Base-by-base conservation (phyloP, 2,888 invertebrate species). In the Gandaritis pyraliata region DNA sequence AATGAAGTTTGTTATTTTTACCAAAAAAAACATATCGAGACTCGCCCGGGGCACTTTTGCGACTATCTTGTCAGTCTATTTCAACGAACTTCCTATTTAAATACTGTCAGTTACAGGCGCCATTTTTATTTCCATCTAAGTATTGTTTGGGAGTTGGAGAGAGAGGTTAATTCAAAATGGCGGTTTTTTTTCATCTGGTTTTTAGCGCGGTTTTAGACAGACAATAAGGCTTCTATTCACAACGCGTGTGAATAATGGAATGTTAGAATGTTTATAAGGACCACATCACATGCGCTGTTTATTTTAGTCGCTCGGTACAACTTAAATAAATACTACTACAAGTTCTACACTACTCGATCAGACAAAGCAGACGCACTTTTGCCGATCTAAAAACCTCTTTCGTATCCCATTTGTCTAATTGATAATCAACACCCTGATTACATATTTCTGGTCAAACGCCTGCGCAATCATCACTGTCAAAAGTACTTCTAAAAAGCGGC, bases 11-110 rank as follows among this genome's bases (percentile, higher is more conserved):
- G 13, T 23, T 43, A 16, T 43, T 87, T 86, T 88, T 58, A 87
- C 89, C 88, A 88, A 89, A 90, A 74, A 86, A 90, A 74, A 86
- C 67, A 64, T 70, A 76, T 69, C 74, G 72, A 50, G 62, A 23
- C 68, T 69, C 72, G 70, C 73, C 15, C 16, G 15, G 70, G 72
- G 75, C 81, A 81, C 79, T 80, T 77, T 75, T 77, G 76, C 38
- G 53, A 38, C 33, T 29, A 13, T 30, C 47, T 12, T 15, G 45
- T 23, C 36, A 43, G 33, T 33, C 4, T 7, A 15, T 33, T 49
- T 49, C 13, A 33, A 49, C 30, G 4, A 48, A 49, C 30, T 7
- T 12, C 29, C 1, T 23, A 13, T 57, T 33, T 18, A 33, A 33
- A 30, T 30, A 12, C 4, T 38, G 16, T 33, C 16, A 3, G 16